Conservation (phyloP, 2,888 invertebrate genomes). For the Caradrina clavipalpis region DNA sequence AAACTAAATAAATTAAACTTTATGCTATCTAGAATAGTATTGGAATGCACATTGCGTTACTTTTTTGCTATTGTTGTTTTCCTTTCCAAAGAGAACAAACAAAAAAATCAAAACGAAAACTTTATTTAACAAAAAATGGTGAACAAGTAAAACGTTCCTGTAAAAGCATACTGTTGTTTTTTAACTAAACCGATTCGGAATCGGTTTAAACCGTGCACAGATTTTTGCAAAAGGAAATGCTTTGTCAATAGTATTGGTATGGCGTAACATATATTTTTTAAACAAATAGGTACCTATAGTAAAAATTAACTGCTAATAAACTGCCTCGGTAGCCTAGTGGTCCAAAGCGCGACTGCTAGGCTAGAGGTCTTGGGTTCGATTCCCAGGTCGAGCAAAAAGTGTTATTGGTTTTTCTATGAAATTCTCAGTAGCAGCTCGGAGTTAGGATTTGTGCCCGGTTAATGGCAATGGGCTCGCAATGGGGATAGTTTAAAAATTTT, state of each 20-base stretch:
- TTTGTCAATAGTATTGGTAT: slow-evolving; percentile 4
- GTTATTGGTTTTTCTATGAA: too few relatives aligned
- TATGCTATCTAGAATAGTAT: neutral
- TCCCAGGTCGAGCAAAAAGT: too few relatives aligned
- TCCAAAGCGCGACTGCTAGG: too few relatives aligned
- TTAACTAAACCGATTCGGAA: slow-evolving; percentile 47
- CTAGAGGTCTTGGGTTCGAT: too few relatives aligned
- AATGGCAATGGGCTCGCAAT: too few relatives aligned
- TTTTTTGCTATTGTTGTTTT: slow-evolving; percentile 12
- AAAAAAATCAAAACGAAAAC: slow-evolving; percentile 15
- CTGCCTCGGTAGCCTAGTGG: too few relatives aligned
- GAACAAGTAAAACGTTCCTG: slow-evolving; percentile 38
- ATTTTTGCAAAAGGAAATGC: slow-evolving; percentile 28
- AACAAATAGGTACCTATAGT: too few relatives aligned
- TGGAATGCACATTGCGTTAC: neutral
- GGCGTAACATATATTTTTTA: too few relatives aligned
- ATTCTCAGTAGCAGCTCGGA: too few relatives aligned
- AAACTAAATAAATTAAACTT: neutral
- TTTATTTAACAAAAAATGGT: slow-evolving; percentile 20
- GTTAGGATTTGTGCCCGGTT: too few relatives aligned
- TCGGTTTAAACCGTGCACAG: slow-evolving; percentile 29
- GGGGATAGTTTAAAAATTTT: too few relatives aligned
- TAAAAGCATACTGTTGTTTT: slow-evolving; percentile 54
- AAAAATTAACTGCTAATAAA: too few relatives aligned
- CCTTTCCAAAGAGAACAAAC: slow-evolving; percentile 16